Base-by-base conservation (phyloP, 2,888 invertebrate species). In the Agrochola macilenta region DNA sequence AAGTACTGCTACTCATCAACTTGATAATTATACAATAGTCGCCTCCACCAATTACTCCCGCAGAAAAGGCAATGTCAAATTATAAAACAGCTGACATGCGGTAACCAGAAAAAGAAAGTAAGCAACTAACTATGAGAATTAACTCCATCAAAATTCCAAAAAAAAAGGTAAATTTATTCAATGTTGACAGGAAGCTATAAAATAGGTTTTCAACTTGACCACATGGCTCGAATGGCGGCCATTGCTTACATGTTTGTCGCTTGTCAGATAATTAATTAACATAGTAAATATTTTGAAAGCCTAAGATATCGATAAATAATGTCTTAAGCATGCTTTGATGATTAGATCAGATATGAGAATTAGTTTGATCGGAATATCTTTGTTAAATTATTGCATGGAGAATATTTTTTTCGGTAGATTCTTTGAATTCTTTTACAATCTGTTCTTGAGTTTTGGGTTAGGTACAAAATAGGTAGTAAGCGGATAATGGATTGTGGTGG, bases 171-270 rank as follows among this genome's bases (percentile, higher is more conserved):
- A 88, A 85, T 79, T 80, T 84, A 84, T 85, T 71, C 75, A 46
- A 79, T 82, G 86, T 83, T 86, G 87, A 85, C 90, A 88, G 91
- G 91, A 91, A 90, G 85, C 81, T 72, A 91, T 91, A 91, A 90
- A 90, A 84, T 87, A 82, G 72, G 79, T 78, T 82, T 78, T 76
- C 79, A 82, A 81, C 76, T 68, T 77, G 81, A 85, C 85, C 89
- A 90, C 85, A 90, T 89, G 90, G 81, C 76, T 74, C 26, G 69
- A 64, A 87, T 63, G 76, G 69, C 66, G 68, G 79, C 71, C 80
- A 76, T 84, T 86, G 82, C 75, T 79, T 73, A 81, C 80, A 79
- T 75, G 77, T 79, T 87, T 85, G 79, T 85, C 78, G 78, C 75
- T 71, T 74, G 63, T 23, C 72, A 68, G 54, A 52, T 79, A 86